phyloP scores from a whole-genome alignment of 2,797 vertebrate species.

The Schizopygopsis malacanthus region DNA sequence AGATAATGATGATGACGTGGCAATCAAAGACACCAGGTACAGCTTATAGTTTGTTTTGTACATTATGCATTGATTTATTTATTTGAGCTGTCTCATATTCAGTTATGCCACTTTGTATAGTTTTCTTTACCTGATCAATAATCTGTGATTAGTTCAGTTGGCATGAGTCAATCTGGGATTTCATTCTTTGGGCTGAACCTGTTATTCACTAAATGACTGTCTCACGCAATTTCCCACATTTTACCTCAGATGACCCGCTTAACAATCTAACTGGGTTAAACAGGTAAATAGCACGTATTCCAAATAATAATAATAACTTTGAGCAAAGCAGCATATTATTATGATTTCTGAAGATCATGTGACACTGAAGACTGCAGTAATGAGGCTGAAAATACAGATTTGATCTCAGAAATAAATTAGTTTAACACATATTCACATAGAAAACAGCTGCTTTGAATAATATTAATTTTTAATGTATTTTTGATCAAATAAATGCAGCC shows the following conservation, averaged over 20 bases:
- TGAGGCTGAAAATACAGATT: background rate
- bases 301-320: background rate
- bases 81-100: background rate
- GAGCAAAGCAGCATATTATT: background rate
- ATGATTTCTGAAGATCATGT: background rate
- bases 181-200: conserved; percentile 4
- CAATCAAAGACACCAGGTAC: background rate
- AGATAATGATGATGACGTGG: background rate
- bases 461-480: too few species aligned
- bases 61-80: too few species aligned
- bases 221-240: background rate
- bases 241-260: background rate
- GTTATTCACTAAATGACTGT: conserved; percentile 36
- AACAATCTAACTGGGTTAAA: background rate
- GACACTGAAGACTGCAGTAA: background rate
- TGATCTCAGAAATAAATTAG: background rate
- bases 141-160: conserved; percentile 31
- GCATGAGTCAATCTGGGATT: conserved; percentile 45
- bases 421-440: too few species aligned
- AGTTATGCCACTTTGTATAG: background rate
- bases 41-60: background rate
- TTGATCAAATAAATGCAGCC: background rate
- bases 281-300: background rate
- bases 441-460: too few species aligned
- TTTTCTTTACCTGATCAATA: background rate